These are phyloP conservation scores for Oreochromis spilurus DNA, from an alignment of 2,113 vertebrate species.

Conservation along the genomic window DNA sequence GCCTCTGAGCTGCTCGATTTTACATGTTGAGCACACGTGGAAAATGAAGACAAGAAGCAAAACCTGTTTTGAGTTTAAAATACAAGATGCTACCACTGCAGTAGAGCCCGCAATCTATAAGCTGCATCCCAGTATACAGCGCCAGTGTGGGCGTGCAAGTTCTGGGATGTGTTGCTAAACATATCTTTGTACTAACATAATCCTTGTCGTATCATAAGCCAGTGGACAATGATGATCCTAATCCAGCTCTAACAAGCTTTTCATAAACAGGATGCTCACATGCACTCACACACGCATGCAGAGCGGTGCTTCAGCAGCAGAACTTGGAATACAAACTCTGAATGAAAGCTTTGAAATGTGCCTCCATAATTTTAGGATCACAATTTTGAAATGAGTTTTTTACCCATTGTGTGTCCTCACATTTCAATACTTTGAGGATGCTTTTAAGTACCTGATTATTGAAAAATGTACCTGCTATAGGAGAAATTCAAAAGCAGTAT, in stretches of 20 bases:
- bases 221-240: conserved; percentile 51
- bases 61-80: neutral
- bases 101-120: neutral
- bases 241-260: conserved; percentile 56
- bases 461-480: neutral
- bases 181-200: conserved; percentile 48
- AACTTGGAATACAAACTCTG: neutral
- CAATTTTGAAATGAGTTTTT: neutral
- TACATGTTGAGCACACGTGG: neutral
- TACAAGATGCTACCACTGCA: neutral
- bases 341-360: neutral
- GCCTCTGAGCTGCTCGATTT: neutral
- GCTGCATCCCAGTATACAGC: neutral
- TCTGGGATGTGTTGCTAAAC: conserved; percentile 46
- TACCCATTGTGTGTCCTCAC: neutral
- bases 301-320: neutral
- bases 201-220: conserved; percentile 50
- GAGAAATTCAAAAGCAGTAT: neutral
- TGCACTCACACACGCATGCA: neutral
- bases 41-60: neutral
- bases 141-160: conserved; percentile 19
- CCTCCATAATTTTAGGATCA: neutral
- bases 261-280: neutral
- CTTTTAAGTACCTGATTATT: neutral
- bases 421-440: neutral